Evolutionary conservation across 2,113 vertebrate species (phyloP).

Genomic region (Leptocoma aspasia): DNA sequence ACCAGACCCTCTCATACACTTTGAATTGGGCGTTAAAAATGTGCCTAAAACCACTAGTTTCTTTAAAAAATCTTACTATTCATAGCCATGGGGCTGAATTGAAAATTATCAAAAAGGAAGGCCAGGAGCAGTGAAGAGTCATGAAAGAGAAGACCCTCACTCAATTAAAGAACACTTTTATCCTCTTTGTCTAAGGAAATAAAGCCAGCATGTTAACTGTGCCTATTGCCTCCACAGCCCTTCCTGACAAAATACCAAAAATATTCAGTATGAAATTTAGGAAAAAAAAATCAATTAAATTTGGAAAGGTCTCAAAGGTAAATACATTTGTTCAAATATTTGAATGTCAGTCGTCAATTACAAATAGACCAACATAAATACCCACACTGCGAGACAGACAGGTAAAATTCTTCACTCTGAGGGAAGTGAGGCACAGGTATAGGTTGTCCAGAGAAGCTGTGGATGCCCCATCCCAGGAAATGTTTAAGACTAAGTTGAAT

Average conservation of each 20-base stretch:
- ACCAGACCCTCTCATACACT: background rate
- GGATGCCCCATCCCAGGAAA: background rate
- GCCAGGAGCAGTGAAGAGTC: background rate
- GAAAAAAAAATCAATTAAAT: background rate
- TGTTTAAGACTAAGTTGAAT: background rate
- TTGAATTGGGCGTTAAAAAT: background rate
- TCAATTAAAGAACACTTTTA: background rate
- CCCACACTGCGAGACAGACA: background rate
- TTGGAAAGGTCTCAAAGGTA: background rate
- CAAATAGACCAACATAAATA: background rate
- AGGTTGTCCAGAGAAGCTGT: background rate
- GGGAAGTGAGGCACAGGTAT: background rate
- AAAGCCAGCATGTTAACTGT: background rate
- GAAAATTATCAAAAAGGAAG: background rate
- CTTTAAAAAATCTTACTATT: background rate
- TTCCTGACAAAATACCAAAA: background rate
- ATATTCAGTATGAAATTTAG: accelerated
- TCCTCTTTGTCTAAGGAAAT: background rate
- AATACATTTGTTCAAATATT: background rate
- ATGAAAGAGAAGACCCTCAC: background rate
- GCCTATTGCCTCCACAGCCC: background rate
- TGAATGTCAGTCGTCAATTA: background rate
- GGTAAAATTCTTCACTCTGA: background rate
- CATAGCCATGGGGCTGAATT: background rate
- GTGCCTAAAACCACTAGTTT: background rate